Evolutionary conservation across 2,113 vertebrate genomes (phyloP).

Genomic region (Nothobranchius kuhntae): DNA sequence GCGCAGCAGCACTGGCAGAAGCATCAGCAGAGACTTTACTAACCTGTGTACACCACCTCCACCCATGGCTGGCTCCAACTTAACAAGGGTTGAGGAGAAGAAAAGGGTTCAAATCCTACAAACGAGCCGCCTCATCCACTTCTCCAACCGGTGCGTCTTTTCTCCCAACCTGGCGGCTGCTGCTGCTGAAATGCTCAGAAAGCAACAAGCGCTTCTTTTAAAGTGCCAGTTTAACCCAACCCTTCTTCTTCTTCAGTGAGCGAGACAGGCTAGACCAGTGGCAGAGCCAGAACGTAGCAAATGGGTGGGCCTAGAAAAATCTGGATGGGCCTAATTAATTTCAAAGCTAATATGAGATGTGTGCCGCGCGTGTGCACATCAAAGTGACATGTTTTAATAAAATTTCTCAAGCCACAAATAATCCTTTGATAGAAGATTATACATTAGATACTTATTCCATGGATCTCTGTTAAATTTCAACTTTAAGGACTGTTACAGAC

Average conservation of each 20-base stretch:
- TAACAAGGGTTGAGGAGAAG: slow-evolving; percentile 7
- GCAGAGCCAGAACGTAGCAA: too few species aligned
- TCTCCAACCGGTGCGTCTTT: background rate
- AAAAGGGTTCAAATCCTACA: background rate
- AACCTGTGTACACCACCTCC: slow-evolving; percentile 47
- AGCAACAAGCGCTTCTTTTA: slow-evolving; percentile 63
- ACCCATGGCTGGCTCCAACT: slow-evolving; percentile 34
- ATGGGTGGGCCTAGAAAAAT: too few species aligned
- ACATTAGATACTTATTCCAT: too few species aligned
- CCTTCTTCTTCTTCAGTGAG: slow-evolving; percentile 27
- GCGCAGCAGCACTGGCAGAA: slow-evolving; percentile 68
- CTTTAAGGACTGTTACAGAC: too few species aligned
- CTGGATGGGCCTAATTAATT: too few species aligned
- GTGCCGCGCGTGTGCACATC: too few species aligned
- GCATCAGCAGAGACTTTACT: slow-evolving; percentile 49
- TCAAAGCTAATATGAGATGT: too few species aligned
- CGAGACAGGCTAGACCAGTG: too few species aligned
- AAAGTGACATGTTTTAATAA: too few species aligned
- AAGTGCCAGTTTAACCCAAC: slow-evolving; percentile 76
- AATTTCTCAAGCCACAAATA: too few species aligned
- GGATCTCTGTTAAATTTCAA: too few species aligned
- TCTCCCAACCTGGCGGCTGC: slow-evolving; percentile 16
- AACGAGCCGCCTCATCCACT: background rate
- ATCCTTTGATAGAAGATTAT: too few species aligned
- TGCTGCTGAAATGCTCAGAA: slow-evolving; percentile 6